phyloP scores from a whole-genome alignment of 1,140 invertebrate species.

The Tetraneura akinire region DNA sequence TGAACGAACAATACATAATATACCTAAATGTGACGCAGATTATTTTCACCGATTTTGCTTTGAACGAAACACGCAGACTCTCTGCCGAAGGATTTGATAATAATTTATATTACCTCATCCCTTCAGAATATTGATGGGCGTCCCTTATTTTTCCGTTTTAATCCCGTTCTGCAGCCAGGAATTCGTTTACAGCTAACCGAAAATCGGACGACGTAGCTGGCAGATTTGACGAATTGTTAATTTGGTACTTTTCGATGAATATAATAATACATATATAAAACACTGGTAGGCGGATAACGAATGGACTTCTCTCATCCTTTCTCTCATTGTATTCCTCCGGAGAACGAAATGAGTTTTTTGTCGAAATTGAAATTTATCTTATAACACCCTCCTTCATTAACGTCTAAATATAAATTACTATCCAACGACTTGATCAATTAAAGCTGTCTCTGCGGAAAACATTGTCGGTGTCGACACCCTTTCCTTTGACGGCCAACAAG shows the following conservation, averaged over 20 bases:
- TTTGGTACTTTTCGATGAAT: neutral
- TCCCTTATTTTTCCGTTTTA: neutral
- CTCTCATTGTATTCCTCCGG: too few species aligned
- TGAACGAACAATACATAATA: too few species aligned
- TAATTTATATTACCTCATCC: neutral
- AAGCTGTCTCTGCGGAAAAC: neutral
- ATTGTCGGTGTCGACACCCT: neutral
- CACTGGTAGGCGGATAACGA: neutral
- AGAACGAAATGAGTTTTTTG: neutral
- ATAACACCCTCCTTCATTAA: neutral
- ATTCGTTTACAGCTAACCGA: neutral
- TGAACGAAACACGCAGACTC: too few species aligned
- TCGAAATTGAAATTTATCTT: conserved; percentile 15
- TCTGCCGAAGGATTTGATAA: too few species aligned
- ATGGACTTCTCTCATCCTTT: too few species aligned
- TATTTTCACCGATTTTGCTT: too few species aligned
- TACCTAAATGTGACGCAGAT: too few species aligned
- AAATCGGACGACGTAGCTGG: neutral
- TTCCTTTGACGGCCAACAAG: neutral
- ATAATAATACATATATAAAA: too few species aligned
- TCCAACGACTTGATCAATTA: neutral
- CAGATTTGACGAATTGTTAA: too few species aligned
- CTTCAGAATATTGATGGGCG: neutral
- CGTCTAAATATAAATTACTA: neutral
- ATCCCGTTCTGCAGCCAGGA: neutral